phyloP scores from a whole-genome alignment of 2,888 invertebrate genomes.

The Parnassius mnemosyne region DNA sequence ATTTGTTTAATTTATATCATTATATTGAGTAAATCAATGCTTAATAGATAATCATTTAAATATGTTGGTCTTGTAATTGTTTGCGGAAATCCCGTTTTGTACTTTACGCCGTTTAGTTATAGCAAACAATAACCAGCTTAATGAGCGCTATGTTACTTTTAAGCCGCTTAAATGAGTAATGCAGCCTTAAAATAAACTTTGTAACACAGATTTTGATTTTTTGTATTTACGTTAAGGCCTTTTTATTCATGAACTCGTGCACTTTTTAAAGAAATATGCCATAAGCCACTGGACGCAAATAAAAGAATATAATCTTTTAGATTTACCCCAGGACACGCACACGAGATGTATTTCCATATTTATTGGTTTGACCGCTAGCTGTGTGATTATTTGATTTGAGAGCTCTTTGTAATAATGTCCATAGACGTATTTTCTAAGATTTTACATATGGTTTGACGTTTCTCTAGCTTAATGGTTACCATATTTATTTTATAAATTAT shows the following conservation, averaged over 20 bases:
- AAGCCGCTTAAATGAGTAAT: conserved; percentile 17
- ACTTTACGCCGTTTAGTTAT: conserved; percentile 6
- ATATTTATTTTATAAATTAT: too few species aligned
- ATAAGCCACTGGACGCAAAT: not conserved
- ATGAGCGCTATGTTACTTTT: conserved; percentile 15
- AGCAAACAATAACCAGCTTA: conserved; percentile 24
- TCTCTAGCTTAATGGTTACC: too few species aligned
- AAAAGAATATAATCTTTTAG: conserved; percentile 29
- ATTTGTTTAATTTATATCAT: too few species aligned
- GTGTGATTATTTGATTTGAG: conserved; percentile 13
- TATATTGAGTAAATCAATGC: too few species aligned
- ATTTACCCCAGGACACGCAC: conserved; percentile 27
- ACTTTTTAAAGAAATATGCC: conserved; percentile 20
- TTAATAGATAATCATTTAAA: too few species aligned
- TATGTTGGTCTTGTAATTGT: conserved; percentile 6
- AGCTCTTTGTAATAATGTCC: conserved; percentile 13
- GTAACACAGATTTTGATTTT: too few species aligned
- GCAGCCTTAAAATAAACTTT: conserved; percentile 6
- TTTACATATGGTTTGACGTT: too few species aligned
- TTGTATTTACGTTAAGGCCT: too few species aligned
- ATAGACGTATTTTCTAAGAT: not conserved
- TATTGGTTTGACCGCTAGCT: conserved; percentile 23
- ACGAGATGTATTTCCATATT: conserved; percentile 27
- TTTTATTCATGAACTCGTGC: too few species aligned
- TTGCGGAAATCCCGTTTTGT: conserved; percentile 4